These are phyloP conservation scores for Apogon talboti DNA, from an alignment of 2,797 vertebrate genomes.

Conservation along the genomic window DNA sequence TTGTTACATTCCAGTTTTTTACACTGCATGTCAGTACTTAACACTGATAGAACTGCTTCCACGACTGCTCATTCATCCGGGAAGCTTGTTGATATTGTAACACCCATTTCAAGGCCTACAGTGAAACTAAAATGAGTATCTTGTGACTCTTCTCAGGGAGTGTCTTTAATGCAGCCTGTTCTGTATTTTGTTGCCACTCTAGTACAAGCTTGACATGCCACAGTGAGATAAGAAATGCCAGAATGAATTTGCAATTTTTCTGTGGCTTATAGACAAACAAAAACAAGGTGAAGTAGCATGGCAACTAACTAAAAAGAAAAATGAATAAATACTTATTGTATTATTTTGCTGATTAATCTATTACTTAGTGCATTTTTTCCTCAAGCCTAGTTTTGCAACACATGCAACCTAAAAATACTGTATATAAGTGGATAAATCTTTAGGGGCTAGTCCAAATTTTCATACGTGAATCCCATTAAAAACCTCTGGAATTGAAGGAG, in stretches of 20 bases:
- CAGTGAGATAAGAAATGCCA: slow-evolving; percentile 4
- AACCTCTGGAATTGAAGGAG: no score
- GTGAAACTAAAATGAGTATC: slow-evolving; percentile 48
- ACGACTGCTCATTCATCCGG: background rate
- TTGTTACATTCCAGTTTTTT: background rate
- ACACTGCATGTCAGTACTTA: background rate
- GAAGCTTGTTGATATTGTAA: slow-evolving; percentile 9
- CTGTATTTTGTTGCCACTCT: background rate
- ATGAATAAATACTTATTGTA: no score
- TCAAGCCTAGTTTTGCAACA: no score
- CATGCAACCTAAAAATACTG: no score
- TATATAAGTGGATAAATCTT: no score
- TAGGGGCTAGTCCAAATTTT: no score
- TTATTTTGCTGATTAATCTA: no score
- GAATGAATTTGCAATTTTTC: background rate
- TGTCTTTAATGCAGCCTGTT: slow-evolving; percentile 6
- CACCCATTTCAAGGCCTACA: background rate
- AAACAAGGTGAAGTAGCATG: no score
- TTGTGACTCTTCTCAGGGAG: slow-evolving; percentile 54
- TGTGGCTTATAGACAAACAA: background rate
- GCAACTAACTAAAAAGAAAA: no score
- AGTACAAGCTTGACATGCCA: slow-evolving; percentile 7
- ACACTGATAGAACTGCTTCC: background rate
- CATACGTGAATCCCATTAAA: no score
- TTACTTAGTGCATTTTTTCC: no score